phyloP scores from a whole-genome alignment of 2,113 vertebrate species.

The Sapayoa aenigma region DNA sequence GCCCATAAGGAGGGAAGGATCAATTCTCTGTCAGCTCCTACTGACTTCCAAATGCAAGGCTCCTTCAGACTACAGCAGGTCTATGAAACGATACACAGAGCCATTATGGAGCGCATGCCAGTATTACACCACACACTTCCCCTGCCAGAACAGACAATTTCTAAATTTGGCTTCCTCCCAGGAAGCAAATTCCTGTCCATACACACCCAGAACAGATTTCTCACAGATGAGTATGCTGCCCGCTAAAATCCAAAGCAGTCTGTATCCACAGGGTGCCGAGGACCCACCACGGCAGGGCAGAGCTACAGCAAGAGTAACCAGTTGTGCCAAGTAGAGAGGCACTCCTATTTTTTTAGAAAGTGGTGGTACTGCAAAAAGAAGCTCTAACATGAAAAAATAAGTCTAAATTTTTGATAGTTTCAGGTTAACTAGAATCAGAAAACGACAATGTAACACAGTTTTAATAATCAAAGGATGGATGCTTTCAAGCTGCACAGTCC shows the following conservation, averaged over 20 bases:
- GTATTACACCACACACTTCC: neutral
- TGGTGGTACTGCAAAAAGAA: neutral
- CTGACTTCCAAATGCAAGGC: neutral
- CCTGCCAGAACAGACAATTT: neutral
- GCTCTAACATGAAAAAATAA: neutral
- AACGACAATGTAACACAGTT: neutral
- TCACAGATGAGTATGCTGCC: neutral
- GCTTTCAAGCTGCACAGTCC: neutral
- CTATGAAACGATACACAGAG: neutral
- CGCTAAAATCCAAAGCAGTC: neutral
- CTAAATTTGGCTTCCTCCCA: neutral
- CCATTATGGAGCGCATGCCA: neutral
- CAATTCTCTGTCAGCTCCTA: neutral
- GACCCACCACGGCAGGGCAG: neutral
- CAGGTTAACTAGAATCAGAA: neutral
- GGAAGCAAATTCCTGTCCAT: constrained; percentile 14
- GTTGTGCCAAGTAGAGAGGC: accelerated
- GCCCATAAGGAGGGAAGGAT: neutral
- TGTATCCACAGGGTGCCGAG: neutral
- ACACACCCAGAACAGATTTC: constrained; percentile 28
- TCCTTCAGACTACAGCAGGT: neutral
- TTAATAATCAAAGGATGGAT: neutral
- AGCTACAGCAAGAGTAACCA: neutral
- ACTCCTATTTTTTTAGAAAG: neutral
- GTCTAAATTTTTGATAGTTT: neutral